Conservation (phyloP, 2,888 invertebrate genomes). For the Melipona beecheii region DNA sequence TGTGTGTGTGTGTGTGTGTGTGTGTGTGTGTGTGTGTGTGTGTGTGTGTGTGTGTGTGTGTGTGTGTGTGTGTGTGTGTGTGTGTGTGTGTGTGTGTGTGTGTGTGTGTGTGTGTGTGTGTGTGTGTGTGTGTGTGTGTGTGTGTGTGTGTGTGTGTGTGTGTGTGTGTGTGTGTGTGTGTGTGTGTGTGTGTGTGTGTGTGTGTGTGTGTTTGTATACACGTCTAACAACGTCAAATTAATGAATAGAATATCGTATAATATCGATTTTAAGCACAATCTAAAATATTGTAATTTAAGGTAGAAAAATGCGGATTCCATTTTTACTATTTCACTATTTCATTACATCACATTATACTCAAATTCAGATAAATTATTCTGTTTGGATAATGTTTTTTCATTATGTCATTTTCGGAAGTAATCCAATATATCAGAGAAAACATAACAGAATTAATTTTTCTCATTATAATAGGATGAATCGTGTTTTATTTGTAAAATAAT, state of each 20-base stretch:
- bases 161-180: too few relatives aligned
- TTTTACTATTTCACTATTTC: neutral
- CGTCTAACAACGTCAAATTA: neutral
- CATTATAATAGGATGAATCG: constrained; percentile 3
- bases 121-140: too few relatives aligned
- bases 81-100: neutral
- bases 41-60: neutral
- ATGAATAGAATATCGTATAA: neutral
- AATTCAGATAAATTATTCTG: constrained; percentile 18
- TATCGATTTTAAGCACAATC: neutral
- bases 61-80: too few relatives aligned
- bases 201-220: too few relatives aligned
- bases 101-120: too few relatives aligned
- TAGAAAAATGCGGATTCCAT: neutral
- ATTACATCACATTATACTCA: neutral
- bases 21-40: too few relatives aligned
- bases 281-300: neutral
- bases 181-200: neutral
- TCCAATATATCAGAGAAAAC: constrained; percentile 13
- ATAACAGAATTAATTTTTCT: neutral
- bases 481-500: too few relatives aligned
- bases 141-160: neutral
- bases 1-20: neutral
- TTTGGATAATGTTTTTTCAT: neutral
- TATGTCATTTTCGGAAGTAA: constrained; percentile 31